Evolutionary conservation across 1,140 invertebrate species (phyloP).

Genomic region (Ceratosolen fusciceps): DNA sequence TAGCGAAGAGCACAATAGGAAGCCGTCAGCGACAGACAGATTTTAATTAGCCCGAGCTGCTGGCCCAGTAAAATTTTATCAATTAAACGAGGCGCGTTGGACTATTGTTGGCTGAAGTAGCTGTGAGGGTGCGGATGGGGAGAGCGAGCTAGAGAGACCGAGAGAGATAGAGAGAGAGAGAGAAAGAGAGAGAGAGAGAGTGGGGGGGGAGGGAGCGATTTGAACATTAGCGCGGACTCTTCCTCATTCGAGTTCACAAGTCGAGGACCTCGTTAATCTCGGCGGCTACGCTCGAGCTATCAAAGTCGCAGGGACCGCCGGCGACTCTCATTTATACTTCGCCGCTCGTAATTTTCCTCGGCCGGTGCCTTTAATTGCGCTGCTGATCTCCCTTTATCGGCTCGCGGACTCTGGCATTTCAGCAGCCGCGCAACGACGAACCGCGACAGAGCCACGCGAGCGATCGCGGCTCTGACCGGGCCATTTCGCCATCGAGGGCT

Average conservation of each 20-base stretch:
- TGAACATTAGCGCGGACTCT: no score
- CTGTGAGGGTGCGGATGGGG: no score
- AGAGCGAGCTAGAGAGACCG: no score
- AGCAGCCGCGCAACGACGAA: no score
- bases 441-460: no score
- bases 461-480: no score
- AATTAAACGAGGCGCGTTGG: neutral
- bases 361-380: neutral
- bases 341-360: constrained; percentile 10
- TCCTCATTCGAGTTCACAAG: constrained; percentile 27
- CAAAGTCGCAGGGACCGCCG: constrained; percentile 24
- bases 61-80: neutral
- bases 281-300: neutral
- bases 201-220: no score
- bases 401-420: neutral
- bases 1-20: neutral
- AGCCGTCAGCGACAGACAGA: neutral
- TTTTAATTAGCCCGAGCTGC: neutral
- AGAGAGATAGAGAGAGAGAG: no score
- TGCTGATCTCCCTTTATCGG: constrained; percentile 36
- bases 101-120: neutral
- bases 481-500: no score
- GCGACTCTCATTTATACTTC: constrained; percentile 20
- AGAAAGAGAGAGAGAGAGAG: no score
- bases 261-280: constrained; percentile 24